Percentiles rank a stretch among this genome's conserved stretches.
Evolutionary conservation across 1,140 invertebrate genomes (phyloP).

Genomic region (Zophobas atratus): DNA sequence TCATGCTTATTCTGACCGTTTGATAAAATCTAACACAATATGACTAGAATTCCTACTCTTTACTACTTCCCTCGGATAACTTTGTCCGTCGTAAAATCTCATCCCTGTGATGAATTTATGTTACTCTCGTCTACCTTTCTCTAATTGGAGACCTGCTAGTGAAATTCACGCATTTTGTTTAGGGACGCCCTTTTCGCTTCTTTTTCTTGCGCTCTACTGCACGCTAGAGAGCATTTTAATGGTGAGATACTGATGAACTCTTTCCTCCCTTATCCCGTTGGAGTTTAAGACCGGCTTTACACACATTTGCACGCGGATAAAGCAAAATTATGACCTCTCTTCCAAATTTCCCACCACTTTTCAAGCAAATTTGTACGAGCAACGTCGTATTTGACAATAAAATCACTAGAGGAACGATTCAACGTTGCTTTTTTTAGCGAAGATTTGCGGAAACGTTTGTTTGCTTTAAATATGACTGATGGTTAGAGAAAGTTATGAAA

Average conservation of each 20-base stretch:
- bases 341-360: constrained; percentile 23
- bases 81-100: constrained; percentile 52
- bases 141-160: constrained; percentile 54
- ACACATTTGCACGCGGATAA: constrained; percentile 43
- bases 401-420: constrained; percentile 1
- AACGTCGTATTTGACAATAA: not conserved
- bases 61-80: not conserved
- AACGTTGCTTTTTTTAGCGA: no score
- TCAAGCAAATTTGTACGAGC: constrained; percentile 1
- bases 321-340: constrained; percentile 43
- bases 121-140: constrained; percentile 51
- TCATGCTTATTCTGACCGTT: no score
- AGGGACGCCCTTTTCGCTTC: constrained; percentile 26
- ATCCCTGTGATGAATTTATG: constrained; percentile 55
- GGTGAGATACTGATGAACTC: constrained; percentile 49
- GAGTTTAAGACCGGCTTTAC: constrained; percentile 46
- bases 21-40: no score
- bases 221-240: constrained; percentile 50
- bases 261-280: constrained; percentile 24
- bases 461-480: constrained; percentile 15
- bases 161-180: constrained; percentile 55
- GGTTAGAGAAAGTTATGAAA: not conserved
- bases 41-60: no score
- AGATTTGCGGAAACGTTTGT: not conserved
- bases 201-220: constrained; percentile 52